Conservation (phyloP, 2,888 invertebrate species). For the Cheilosia vernalis region DNA sequence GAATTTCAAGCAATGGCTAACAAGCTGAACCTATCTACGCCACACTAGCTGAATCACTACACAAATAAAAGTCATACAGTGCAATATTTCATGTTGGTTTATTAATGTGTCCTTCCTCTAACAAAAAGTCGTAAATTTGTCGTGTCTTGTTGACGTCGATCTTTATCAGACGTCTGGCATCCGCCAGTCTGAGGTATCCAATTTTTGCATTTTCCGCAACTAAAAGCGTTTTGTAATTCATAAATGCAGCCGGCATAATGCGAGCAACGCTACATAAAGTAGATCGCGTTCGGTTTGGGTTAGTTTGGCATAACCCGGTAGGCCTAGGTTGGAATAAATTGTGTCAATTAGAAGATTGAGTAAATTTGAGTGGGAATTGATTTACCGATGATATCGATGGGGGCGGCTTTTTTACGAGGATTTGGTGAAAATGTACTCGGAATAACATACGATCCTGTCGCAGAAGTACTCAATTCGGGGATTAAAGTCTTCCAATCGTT, state of each 20-base stretch:
- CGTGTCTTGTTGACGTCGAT: slow-evolving; percentile 97
- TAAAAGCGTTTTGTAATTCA: slow-evolving; percentile 90
- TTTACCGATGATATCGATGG: slow-evolving; percentile 81
- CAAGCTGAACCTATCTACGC: neutral
- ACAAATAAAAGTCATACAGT: slow-evolving; percentile 20
- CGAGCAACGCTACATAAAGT: slow-evolving; percentile 90
- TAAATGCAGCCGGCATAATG: slow-evolving; percentile 90
- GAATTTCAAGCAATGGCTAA: neutral
- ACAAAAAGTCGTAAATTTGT: slow-evolving; percentile 91
- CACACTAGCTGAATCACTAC: neutral
- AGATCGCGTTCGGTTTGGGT: slow-evolving; percentile 88
- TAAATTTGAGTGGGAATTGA: neutral
- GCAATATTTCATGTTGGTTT: slow-evolving; percentile 83
- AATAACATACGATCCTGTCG: slow-evolving; percentile 11
- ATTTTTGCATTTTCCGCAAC: slow-evolving; percentile 90
- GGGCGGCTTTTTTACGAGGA: slow-evolving; percentile 81
- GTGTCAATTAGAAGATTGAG: neutral
- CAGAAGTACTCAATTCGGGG: slow-evolving; percentile 78
- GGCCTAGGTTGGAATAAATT: slow-evolving; percentile 85
- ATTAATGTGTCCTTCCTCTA: slow-evolving; percentile 88
- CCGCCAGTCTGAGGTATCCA: slow-evolving; percentile 90
- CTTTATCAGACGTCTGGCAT: slow-evolving; percentile 92
- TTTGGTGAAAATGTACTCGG: slow-evolving; percentile 69
- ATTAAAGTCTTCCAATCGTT: slow-evolving; percentile 79
- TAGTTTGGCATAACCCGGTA: slow-evolving; percentile 92